Evolutionary conservation across 2,888 invertebrate species (phyloP).

Genomic region (Acanthosepion lycidas): DNA sequence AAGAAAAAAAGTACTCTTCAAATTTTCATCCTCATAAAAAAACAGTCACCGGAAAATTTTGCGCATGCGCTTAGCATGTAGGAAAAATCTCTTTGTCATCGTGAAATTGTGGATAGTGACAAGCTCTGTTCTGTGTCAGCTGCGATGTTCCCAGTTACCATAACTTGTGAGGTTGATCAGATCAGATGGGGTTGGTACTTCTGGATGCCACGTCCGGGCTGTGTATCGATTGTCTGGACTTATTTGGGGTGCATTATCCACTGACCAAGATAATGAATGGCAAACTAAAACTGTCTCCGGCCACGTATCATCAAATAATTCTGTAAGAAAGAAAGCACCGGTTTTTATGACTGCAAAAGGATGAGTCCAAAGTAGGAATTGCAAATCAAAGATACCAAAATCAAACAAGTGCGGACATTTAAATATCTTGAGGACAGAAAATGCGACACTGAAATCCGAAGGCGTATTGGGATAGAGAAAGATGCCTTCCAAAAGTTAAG

Average conservation of each 20-base stretch:
- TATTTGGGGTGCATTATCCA: constrained; percentile 78
- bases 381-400: no score
- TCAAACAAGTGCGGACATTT: no score
- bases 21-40: background rate
- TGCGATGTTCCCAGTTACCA: constrained; percentile 33
- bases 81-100: background rate
- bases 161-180: constrained; percentile 62
- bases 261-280: constrained; percentile 93
- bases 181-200: constrained; percentile 63
- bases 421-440: no score
- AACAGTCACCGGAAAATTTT: background rate
- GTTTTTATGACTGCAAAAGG: no score
- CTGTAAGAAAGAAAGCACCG: background rate
- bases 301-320: background rate
- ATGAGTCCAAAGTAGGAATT: no score
- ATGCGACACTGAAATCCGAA: no score
- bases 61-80: background rate
- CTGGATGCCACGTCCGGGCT: constrained; percentile 92
- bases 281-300: constrained; percentile 60
- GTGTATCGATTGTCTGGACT: constrained; percentile 86
- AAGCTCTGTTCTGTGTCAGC: background rate
- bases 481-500: no score
- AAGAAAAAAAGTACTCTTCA: no score
- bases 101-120: background rate
- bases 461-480: no score